phyloP scores from a whole-genome alignment of 2,113 vertebrate species.

The Eublepharis macularius region DNA sequence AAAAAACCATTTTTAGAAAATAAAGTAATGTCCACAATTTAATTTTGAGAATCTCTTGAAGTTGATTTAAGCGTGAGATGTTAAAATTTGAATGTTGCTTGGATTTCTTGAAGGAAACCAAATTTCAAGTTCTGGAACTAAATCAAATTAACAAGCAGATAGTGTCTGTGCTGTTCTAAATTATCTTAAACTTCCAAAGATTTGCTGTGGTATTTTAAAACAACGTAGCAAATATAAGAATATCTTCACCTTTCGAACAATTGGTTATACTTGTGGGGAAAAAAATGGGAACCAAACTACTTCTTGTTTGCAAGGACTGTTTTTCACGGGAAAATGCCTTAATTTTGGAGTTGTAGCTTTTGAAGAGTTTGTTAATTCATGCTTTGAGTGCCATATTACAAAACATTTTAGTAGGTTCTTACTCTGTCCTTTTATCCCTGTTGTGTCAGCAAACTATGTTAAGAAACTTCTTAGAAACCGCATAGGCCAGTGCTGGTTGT shows the following conservation, averaged over 20 bases:
- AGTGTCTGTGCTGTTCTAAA: neutral
- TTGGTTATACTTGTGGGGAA: neutral
- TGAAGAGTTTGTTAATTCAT: neutral
- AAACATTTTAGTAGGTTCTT: neutral
- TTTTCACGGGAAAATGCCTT: no score
- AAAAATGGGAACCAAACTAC: neutral
- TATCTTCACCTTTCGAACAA: neutral
- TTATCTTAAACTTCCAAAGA: neutral
- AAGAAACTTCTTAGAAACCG: no score
- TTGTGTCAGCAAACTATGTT: no score
- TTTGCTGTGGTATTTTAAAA: neutral
- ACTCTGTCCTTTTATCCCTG: neutral
- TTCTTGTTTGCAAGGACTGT: no score
- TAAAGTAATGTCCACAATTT: neutral
- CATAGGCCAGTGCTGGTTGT: no score
- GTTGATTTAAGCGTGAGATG: neutral
- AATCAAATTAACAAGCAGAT: neutral
- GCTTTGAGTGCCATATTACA: neutral
- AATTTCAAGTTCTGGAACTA: neutral
- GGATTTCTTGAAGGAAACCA: no score
- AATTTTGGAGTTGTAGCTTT: neutral
- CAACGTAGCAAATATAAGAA: neutral
- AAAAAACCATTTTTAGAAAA: no score
- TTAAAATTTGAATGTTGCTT: neutral
- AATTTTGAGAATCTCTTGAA: neutral